Percentiles rank a stretch among this genome's conserved stretches.
phyloP scores from a whole-genome alignment of 2,888 invertebrate genomes.

The Eupsilia transversa region DNA sequence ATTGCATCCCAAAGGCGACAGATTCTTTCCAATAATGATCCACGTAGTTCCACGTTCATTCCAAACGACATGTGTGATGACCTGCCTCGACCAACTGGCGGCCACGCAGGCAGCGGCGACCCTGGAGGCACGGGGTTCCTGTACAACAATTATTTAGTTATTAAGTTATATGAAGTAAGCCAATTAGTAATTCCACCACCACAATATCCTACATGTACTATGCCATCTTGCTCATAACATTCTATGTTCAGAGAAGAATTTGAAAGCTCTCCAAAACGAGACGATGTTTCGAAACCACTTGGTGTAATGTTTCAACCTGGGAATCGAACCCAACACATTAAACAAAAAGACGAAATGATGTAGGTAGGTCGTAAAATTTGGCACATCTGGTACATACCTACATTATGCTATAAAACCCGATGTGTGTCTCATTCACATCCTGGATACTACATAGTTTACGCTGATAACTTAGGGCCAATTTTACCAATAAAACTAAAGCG shows the following conservation, averaged over 20 bases:
- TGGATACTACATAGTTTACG: conserved; percentile 7
- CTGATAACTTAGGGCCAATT: conserved; percentile 14
- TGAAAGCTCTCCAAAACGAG: not conserved
- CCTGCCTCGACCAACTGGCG: conserved; percentile 56
- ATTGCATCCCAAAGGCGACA: conserved; percentile 28
- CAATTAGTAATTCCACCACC: not conserved
- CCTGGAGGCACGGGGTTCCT: conserved; percentile 26
- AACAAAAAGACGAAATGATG: not conserved
- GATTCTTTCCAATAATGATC: not conserved
- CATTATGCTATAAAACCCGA: not conserved
- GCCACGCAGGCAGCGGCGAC: conserved; percentile 66
- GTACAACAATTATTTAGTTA: conserved; percentile 1
- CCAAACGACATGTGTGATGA: conserved; percentile 53
- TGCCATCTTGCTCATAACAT: not conserved
- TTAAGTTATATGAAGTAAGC: not conserved
- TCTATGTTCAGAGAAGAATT: not conserved
- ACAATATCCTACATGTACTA: not conserved
- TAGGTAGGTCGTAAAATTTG: too few relatives aligned
- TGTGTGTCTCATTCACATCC: not conserved
- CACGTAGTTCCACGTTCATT: not conserved
- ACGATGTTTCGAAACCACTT: not conserved
- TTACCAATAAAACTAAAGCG: not conserved
- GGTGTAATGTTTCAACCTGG: not conserved
- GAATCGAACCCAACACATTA: not conserved
- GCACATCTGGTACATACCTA: not conserved